Conservation (phyloP, 2,113 vertebrate species). For the Odocoileus virginianus region DNA sequence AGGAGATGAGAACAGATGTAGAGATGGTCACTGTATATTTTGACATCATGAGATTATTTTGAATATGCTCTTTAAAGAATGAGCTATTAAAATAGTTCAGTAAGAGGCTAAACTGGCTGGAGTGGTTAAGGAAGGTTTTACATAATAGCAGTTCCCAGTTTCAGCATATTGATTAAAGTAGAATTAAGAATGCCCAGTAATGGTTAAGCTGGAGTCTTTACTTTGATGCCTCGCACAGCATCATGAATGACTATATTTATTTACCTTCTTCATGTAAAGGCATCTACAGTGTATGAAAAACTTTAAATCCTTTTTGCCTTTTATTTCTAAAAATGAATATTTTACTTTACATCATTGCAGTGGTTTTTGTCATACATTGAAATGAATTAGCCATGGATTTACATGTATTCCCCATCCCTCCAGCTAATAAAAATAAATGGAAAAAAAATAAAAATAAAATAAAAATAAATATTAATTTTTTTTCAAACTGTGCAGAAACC, state of each 20-base stretch:
- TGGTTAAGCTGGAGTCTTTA: background rate
- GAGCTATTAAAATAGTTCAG: constrained; percentile 28
- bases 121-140: constrained; percentile 35
- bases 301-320: background rate
- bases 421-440: too few species aligned
- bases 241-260: background rate
- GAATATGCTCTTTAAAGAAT: constrained; percentile 18
- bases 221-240: background rate
- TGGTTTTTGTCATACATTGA: too few species aligned
- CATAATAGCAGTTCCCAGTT: background rate
- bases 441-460: too few species aligned
- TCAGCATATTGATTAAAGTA: constrained; percentile 20
- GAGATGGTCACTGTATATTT: constrained; percentile 1
- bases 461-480: background rate
- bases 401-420: too few species aligned
- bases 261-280: background rate
- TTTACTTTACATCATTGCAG: background rate
- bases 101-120: background rate
- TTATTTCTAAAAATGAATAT: background rate
- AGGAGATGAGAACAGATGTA: constrained; percentile 18
- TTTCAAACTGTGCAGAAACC: background rate
- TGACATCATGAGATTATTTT: constrained; percentile 35
- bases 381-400: too few species aligned
- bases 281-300: background rate
- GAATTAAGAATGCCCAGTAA: constrained; percentile 27